Base-by-base conservation (phyloP, 2,797 vertebrate genomes). In the Ciconia nigra region DNA sequence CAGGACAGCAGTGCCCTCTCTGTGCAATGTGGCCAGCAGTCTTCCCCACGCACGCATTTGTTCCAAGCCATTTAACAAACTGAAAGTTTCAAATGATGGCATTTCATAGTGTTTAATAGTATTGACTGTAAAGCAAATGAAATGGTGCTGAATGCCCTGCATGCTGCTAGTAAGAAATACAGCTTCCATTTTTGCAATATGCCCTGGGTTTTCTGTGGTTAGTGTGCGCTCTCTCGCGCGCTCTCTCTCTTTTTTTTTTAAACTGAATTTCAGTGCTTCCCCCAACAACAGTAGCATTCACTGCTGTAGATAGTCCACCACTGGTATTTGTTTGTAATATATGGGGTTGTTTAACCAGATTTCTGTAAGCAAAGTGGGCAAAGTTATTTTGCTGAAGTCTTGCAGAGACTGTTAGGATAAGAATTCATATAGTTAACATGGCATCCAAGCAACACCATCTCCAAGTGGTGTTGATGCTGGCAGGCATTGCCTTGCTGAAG, bases 1-100 rank as follows among this genome's bases (percentile, higher is more conserved):
- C 97, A 98, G 97, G 97, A 98, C 97, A 93, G 96, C 90, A 70
- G 69, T 82, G 90, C 94, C 98, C 96, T 98, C 97, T 97, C 88
- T 82, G 85, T 93, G 88, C 92, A 81, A 90, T 55, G 96, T 97
- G 96, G 96, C 96, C 97, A 96, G 93, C 91, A 90, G 91, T 96
- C 92, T 95, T 96, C 96, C 94, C 79, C 79, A 66, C 1, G 7
- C 91, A 55, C 4, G 0, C 79, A 59, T 91, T 96, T 96, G 83
- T 96, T 97, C 93, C 89, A 42, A 97, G 89, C 94, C 95, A 94
- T 91, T 91, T 95, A 94, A 95, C 89, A 96, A 59, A 96, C 94
- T 97, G 91, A 76, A 92, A 97, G 90, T 91, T 97, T 96, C 91
- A 96, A 92, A 93, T 83, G 76, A 83, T 91, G 81, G 74, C 93